Percentiles rank a stretch among this genome's conserved stretches.
Conservation (phyloP, 2,113 vertebrate genomes). For the Hydrolagus affinis region DNA sequence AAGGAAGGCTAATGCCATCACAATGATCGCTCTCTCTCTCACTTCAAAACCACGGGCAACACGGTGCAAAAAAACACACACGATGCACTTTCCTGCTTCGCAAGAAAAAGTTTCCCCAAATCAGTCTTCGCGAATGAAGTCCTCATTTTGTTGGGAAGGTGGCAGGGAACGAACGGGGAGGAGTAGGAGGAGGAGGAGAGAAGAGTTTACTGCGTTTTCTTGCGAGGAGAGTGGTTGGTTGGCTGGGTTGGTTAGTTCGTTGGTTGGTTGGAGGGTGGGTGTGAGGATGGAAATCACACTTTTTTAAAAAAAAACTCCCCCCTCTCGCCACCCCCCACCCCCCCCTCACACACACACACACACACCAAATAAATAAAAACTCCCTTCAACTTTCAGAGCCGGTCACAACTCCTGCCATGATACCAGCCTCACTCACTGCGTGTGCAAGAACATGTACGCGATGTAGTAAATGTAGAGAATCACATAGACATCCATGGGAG, state of each 20-base stretch:
- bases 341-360: not conserved
- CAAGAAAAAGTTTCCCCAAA: not conserved
- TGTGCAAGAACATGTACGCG: not conserved
- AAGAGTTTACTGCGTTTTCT: not conserved
- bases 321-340: too few relatives aligned
- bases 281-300: too few relatives aligned
- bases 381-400: conserved; percentile 13
- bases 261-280: too few relatives aligned
- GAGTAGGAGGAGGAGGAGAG: not conserved
- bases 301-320: too few relatives aligned
- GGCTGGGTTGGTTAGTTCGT: too few relatives aligned
- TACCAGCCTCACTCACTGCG: not conserved
- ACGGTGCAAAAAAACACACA: not conserved
- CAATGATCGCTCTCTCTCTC: too few relatives aligned
- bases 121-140: not conserved
- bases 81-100: not conserved
- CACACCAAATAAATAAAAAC: too few relatives aligned
- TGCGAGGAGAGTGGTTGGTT: too few relatives aligned
- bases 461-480: not conserved
- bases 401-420: not conserved
- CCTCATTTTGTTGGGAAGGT: conserved; percentile 1
- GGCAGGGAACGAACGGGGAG: not conserved
- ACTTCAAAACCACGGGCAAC: not conserved
- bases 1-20: not conserved
- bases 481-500: not conserved